A percentile compares a stretch with the other conserved stretches of the same genome.
phyloP scores from a whole-genome alignment of 2,797 vertebrate species.

The Orientallactaga sibirica region DNA sequence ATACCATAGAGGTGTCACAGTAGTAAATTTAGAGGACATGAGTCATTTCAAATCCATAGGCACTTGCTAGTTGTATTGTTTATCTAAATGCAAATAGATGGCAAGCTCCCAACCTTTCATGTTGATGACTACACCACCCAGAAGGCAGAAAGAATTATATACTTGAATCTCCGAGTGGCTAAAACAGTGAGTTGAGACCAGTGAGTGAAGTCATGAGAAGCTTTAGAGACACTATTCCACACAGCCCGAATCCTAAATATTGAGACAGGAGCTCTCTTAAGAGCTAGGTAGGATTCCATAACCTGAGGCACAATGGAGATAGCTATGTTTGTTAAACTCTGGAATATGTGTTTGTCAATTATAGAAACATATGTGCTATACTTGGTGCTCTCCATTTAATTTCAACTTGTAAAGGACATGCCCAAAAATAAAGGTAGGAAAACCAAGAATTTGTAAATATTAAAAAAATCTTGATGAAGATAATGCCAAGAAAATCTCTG shows the following conservation, averaged over 20 bases:
- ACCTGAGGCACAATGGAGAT: background rate
- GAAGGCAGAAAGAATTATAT: constrained; percentile 29
- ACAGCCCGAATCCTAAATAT: constrained; percentile 29
- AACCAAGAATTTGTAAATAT: background rate
- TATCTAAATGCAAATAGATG: constrained; percentile 58
- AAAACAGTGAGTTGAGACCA: constrained; percentile 7
- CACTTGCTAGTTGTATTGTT: background rate
- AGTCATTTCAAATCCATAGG: constrained; percentile 38
- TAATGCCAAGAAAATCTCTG: background rate
- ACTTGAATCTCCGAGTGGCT: background rate
- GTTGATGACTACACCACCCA: constrained; percentile 8
- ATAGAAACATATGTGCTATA: background rate
- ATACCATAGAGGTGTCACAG: background rate
- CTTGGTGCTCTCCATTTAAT: background rate
- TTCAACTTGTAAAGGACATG: constrained; percentile 29
- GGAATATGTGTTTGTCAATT: too few relatives aligned
- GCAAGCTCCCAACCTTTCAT: background rate
- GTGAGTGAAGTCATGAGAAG: background rate
- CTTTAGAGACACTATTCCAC: background rate
- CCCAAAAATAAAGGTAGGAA: background rate
- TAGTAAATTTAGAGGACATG: background rate
- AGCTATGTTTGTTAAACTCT: background rate
- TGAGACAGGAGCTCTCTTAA: constrained; percentile 8
- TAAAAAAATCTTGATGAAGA: background rate
- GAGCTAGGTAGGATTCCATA: background rate